Percentiles rank a stretch among this genome's conserved stretches.
phyloP scores from a whole-genome alignment of 2,797 vertebrate genomes.

The Silurus aristotelis region DNA sequence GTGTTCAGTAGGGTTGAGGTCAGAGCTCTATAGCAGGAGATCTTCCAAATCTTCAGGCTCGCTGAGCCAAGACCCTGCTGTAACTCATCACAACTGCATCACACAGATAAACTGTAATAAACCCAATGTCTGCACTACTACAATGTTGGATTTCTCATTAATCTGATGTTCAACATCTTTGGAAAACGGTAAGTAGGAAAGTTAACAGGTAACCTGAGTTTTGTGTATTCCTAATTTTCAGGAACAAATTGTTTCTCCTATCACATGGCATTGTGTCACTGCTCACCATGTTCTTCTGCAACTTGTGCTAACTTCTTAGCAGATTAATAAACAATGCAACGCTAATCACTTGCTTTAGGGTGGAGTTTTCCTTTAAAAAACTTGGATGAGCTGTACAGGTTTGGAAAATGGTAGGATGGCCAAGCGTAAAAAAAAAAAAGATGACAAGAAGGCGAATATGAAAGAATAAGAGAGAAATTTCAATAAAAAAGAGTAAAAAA shows the following conservation, averaged over 20 bases:
- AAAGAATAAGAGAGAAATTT: neutral
- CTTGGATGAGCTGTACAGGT: conserved; percentile 57
- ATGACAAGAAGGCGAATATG: neutral
- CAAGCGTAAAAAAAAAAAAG: neutral
- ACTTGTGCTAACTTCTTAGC: neutral
- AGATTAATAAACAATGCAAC: neutral
- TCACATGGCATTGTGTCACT: neutral
- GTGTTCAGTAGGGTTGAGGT: no score
- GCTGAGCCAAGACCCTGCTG: neutral
- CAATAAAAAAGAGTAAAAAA: neutral
- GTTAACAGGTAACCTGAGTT: neutral
- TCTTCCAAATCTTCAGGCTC: neutral
- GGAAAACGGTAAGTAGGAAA: neutral
- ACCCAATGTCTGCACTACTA: neutral
- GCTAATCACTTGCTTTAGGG: neutral
- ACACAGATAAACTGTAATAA: neutral
- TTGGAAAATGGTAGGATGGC: conserved; percentile 6
- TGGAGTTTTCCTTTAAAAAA: conserved; percentile 4
- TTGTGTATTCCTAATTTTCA: neutral
- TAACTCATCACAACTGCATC: neutral
- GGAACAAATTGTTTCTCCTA: neutral
- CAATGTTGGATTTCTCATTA: neutral
- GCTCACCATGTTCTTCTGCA: no score
- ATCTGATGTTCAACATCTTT: neutral
- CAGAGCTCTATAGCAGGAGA: no score